Percentiles rank a stretch among this genome's conserved stretches.
Conservation (phyloP, 2,888 invertebrate genomes). For the Rosalia funebris region DNA sequence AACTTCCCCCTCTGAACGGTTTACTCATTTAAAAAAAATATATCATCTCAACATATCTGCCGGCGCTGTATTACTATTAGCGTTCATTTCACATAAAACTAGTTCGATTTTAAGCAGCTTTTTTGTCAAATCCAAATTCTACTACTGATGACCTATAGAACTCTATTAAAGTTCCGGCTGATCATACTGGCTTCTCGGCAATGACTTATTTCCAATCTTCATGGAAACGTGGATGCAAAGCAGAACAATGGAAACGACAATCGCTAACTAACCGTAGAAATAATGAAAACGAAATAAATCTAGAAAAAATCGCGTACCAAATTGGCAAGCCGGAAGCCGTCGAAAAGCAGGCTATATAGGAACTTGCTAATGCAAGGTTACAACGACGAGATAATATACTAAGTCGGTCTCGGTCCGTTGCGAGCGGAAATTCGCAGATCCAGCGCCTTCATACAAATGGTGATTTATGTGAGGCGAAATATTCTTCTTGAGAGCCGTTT, state of each 20-base stretch:
- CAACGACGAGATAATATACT: conserved; percentile 25
- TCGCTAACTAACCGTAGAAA: conserved; percentile 13
- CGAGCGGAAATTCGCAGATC: conserved; percentile 22
- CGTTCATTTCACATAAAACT: too few relatives aligned
- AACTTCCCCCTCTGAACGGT: too few relatives aligned
- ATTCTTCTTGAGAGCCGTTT: conserved; percentile 5
- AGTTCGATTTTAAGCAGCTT: too few relatives aligned
- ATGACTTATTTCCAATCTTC: too few relatives aligned
- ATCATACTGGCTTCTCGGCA: too few relatives aligned
- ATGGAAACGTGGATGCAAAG: not conserved
- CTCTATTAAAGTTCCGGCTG: too few relatives aligned
- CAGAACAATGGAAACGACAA: not conserved
- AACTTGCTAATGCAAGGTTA: conserved; percentile 30
- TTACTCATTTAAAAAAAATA: too few relatives aligned
- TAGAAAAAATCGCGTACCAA: conserved; percentile 28
- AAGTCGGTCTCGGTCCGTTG: conserved; percentile 23
- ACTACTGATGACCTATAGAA: too few relatives aligned
- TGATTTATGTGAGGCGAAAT: conserved; percentile 19
- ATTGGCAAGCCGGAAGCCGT: conserved; percentile 33
- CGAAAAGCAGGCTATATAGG: conserved; percentile 25
- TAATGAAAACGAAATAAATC: conserved; percentile 24
- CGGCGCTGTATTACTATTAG: too few relatives aligned
- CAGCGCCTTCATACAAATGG: conserved; percentile 15
- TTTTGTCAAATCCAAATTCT: too few relatives aligned
- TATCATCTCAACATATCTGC: too few relatives aligned